phyloP scores from a whole-genome alignment of 2,888 invertebrate species.

The Drosophila macrospina region DNA sequence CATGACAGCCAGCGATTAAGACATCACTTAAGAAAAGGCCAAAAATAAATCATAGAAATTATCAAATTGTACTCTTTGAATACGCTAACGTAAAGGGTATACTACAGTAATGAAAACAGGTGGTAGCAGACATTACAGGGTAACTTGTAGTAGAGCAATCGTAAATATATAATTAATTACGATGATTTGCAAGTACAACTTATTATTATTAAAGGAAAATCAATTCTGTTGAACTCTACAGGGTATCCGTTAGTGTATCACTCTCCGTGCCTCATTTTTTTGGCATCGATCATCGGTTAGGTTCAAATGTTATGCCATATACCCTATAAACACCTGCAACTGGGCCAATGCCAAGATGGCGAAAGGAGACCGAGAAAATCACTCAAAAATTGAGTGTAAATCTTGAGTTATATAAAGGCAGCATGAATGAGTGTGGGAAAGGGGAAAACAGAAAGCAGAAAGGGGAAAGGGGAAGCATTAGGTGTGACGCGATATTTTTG shows the following conservation, averaged over 20 bases:
- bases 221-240: not conserved
- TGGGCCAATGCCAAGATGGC: slow-evolving; percentile 70
- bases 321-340: slow-evolving; percentile 70
- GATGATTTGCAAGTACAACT: not conserved
- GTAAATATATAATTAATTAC: not conserved
- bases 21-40: slow-evolving; percentile 40
- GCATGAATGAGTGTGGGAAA: slow-evolving; percentile 28
- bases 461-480: slow-evolving; percentile 14
- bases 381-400: slow-evolving; percentile 55
- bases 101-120: not conserved
- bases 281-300: slow-evolving; percentile 36
- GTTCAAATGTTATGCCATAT: slow-evolving; percentile 53
- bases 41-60: slow-evolving; percentile 60
- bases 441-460: too few species aligned
- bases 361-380: slow-evolving; percentile 21
- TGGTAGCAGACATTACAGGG: not conserved
- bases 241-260: not conserved
- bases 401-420: slow-evolving; percentile 59
- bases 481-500: slow-evolving; percentile 57
- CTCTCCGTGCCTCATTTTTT: not conserved
- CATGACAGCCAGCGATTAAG: slow-evolving; percentile 71
- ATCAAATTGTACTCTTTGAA: slow-evolving; percentile 2
- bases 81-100: slow-evolving; percentile 3
- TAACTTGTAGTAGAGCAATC: not conserved
- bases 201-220: not conserved